Conservation (phyloP, 2,113 vertebrate genomes). For the Psettodes erumei region DNA sequence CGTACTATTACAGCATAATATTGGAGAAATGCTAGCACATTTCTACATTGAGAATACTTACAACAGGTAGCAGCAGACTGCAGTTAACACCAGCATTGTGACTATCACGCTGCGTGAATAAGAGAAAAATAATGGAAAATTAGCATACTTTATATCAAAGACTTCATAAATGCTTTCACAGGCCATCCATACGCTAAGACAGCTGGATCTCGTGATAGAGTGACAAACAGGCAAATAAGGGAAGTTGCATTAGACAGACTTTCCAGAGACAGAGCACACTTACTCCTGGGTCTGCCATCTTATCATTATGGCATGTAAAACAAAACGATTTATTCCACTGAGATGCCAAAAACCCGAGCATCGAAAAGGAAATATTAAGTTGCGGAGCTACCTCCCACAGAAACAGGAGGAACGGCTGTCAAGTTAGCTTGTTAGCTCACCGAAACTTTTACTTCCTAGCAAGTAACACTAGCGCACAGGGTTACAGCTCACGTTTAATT, state of each 20-base stretch:
- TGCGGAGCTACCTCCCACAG: not conserved
- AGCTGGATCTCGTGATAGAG: conserved; percentile 44
- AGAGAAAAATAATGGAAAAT: conserved; percentile 11
- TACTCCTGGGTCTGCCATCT: not conserved
- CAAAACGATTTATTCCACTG: not conserved
- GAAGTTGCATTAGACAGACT: conserved; percentile 35
- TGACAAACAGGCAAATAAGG: conserved; percentile 39
- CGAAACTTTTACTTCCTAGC: conserved; percentile 3
- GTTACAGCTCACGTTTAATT: not conserved
- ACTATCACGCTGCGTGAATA: conserved; percentile 89
- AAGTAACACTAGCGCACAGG: not conserved
- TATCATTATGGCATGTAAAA: not conserved
- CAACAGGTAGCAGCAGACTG: conserved; percentile 98
- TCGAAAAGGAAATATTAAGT: accelerated
- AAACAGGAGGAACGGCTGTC: not conserved
- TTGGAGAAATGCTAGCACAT: not conserved
- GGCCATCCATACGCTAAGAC: not conserved
- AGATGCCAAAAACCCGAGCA: not conserved
- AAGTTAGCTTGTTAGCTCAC: conserved; percentile 39
- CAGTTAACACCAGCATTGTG: conserved; percentile 95
- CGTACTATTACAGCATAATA: not conserved
- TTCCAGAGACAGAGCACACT: conserved; percentile 1
- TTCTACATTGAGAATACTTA: conserved; percentile 85
- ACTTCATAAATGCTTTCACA: not conserved
- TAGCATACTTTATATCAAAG: not conserved